phyloP scores from a whole-genome alignment of 1,140 invertebrate species.

The Cyclina sinensis region DNA sequence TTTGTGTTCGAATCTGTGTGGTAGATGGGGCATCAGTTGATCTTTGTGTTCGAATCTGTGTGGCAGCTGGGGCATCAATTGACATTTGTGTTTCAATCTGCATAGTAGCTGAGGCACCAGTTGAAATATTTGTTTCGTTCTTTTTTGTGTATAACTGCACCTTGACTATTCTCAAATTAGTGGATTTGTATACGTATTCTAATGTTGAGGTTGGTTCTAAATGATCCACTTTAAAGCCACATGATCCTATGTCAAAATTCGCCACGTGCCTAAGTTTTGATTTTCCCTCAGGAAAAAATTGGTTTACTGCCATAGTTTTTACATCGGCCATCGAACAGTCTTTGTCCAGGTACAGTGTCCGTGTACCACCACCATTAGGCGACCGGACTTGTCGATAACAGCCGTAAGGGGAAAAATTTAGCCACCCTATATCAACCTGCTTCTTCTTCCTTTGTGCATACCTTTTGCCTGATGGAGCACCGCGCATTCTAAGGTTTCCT shows the following conservation, averaged over 20 bases:
- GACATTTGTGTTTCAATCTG: conserved; percentile 29
- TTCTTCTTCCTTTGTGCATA: conserved; percentile 28
- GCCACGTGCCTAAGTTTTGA: conserved; percentile 31
- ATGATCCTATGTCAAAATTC: conserved; percentile 29
- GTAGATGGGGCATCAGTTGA: too few species aligned
- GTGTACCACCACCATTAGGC: conserved; percentile 31
- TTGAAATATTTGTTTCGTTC: conserved; percentile 26
- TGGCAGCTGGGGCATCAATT: too few species aligned
- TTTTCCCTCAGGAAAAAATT: conserved; percentile 33
- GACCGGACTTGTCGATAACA: conserved; percentile 31
- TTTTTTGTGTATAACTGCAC: conserved; percentile 29
- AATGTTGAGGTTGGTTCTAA: conserved; percentile 33
- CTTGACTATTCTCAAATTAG: conserved; percentile 32
- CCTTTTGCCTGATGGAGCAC: conserved; percentile 13
- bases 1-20: too few species aligned
- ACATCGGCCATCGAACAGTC: conserved; percentile 31
- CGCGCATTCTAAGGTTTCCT: conserved; percentile 28
- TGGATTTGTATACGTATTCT: conserved; percentile 34
- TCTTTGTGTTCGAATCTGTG: too few species aligned
- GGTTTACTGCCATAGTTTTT: conserved; percentile 19
- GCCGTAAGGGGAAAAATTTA: conserved; percentile 20
- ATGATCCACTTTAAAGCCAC: conserved; percentile 28
- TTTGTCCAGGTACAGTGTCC: conserved; percentile 27
- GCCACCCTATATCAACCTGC: conserved; percentile 31
- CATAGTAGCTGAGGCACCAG: conserved; percentile 25